Conservation (phyloP, 2,113 vertebrate species). For the Epinephelus lanceolatus region DNA sequence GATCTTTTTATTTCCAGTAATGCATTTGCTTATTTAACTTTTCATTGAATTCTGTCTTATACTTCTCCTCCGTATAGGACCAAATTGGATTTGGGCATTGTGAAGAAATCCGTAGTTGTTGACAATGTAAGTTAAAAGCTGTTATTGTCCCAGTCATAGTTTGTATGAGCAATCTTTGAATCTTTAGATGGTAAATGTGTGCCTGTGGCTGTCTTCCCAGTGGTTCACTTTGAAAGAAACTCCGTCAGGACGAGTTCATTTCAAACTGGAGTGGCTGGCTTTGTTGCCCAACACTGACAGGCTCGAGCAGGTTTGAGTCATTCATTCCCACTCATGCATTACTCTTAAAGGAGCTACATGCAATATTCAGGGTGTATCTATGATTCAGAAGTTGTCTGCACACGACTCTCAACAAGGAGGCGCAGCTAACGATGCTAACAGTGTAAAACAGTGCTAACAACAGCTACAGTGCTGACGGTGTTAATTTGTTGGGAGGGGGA, state of each 20-base stretch:
- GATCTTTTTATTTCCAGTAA: not conserved
- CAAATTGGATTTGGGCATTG: slow-evolving; percentile 93
- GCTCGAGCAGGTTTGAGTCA: slow-evolving; percentile 87
- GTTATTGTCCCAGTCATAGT: not conserved
- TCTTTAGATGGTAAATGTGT: not conserved
- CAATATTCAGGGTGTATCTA: too few relatives aligned
- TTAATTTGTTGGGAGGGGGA: too few relatives aligned
- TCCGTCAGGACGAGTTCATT: slow-evolving; percentile 86
- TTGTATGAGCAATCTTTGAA: not conserved
- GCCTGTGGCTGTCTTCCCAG: slow-evolving; percentile 69
- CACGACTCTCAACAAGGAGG: too few relatives aligned
- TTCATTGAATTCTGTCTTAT: not conserved
- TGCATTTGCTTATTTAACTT: not conserved
- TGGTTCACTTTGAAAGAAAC: slow-evolving; percentile 91
- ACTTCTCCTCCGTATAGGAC: slow-evolving; percentile 75
- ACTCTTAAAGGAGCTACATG: not conserved
- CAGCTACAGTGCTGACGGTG: too few relatives aligned
- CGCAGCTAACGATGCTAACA: too few relatives aligned
- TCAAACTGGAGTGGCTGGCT: slow-evolving; percentile 91
- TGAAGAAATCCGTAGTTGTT: slow-evolving; percentile 87
- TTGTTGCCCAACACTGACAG: slow-evolving; percentile 83
- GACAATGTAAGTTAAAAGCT: slow-evolving; percentile 86
- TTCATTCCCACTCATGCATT: not conserved
- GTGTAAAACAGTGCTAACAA: too few relatives aligned
- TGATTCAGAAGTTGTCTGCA: too few relatives aligned